Evolutionary conservation across 2,888 invertebrate genomes (phyloP), one percentile per base, ranked within the genome.

Genomic region (Pyrochroa serraticornis): DNA sequence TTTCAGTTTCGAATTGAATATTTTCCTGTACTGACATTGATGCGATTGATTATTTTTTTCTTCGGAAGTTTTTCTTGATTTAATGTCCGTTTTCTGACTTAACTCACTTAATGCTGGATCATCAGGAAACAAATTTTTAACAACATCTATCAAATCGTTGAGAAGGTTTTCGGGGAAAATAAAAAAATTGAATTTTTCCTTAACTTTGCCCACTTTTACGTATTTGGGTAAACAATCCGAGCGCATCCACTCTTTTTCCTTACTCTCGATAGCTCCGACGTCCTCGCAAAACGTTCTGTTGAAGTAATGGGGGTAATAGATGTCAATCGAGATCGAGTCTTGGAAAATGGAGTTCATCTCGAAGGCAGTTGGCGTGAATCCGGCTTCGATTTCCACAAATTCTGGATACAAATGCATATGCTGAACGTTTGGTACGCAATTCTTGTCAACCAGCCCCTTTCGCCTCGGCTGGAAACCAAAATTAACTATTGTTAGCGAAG

Each of bases 301-400:
- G 50, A 64, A 71, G 47, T 70, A 69, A 10, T 66, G 66, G 0
- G 68, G 67, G 47, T 60, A 65, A 12, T 64, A 59, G 9, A 58
- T 49, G 31, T 69, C 63, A 7, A 63, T 7, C 6, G 57, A 43
- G 2, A 69, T 37, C 6, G 58, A 58, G 7, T 61, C 53, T 7
- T 50, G 35, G 6, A 55, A 30, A 31, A 71, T 60, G n/a, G 52
- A 42, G 6, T 67, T 59, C 64, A 71, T 68, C 62, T 75, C 74
- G n/a, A 43, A 45, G 0, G 66, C 51, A 43, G 65, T 73, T 30
- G 75, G 74, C 9, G 69, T 72, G n/a, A 68, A 41, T 66, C 81
- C 84, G 68, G 47, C 60, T 79, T 84, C 84, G 60, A 85, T 77
- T 77, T 82, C 83, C 60, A 71, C 74, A 78, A 84, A 84, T 64